Conservation (phyloP, 2,888 invertebrate genomes). For the Pachymerium ferrugineum region DNA sequence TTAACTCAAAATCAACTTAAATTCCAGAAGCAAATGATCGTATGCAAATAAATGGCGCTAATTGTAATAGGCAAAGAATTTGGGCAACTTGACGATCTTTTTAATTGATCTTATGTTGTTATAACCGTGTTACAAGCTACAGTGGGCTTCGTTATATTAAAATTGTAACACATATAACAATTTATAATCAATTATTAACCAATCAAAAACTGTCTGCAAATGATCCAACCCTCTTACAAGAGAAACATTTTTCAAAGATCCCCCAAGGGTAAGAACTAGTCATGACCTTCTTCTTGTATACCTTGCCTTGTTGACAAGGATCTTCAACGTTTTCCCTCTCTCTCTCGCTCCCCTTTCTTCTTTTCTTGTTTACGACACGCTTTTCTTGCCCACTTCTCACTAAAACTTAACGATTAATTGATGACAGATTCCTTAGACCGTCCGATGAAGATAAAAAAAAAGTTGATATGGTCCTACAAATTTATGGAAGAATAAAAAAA, state of each 20-base stretch:
- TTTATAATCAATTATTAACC: no score
- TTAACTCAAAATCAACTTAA: no score
- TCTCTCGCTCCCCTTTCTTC: neutral
- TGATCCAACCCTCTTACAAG: no score
- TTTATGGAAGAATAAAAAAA: slow-evolving; percentile 12
- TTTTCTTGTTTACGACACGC: slow-evolving; percentile 4
- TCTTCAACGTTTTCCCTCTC: neutral
- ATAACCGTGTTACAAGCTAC: no score
- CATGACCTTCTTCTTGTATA: slow-evolving; percentile 15
- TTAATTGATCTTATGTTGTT: no score
- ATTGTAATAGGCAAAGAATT: no score
- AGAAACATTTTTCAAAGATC: neutral
- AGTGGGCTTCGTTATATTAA: no score
- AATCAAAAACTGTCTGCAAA: no score
- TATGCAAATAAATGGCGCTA: no score
- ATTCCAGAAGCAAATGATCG: no score
- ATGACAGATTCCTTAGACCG: neutral
- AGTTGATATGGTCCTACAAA: neutral
- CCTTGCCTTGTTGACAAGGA: slow-evolving; percentile 9
- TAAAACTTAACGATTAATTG: neutral
- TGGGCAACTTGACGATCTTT: no score
- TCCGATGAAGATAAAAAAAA: slow-evolving; percentile 11
- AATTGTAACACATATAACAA: no score
- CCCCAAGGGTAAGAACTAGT: neutral
- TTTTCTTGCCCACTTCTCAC: slow-evolving; percentile 14